Percentiles rank a stretch among this genome's conserved stretches.
These are phyloP conservation scores for Lipophrys pholis DNA, from an alignment of 2,113 vertebrate species.

Conservation along the genomic window DNA sequence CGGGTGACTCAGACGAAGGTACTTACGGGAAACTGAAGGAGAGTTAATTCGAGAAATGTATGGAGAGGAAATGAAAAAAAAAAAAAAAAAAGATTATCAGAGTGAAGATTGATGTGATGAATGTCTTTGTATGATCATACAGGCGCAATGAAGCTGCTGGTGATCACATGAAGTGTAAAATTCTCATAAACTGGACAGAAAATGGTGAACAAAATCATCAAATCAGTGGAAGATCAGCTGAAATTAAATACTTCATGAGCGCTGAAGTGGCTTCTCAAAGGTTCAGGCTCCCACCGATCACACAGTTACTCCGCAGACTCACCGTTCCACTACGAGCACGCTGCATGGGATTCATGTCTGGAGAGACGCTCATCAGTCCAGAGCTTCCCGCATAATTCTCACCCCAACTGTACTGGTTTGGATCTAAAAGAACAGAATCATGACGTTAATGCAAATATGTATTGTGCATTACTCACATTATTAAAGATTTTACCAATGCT, in stretches of 20 bases:
- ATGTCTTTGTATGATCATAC: conserved; percentile 5
- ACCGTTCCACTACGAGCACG: conserved; percentile 95
- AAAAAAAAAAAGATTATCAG: conserved; percentile 3
- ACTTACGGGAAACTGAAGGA: conserved; percentile 85
- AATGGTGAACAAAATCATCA: not conserved
- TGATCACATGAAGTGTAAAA: not conserved
- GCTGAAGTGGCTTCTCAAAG: not conserved
- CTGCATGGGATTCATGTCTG: conserved; percentile 92
- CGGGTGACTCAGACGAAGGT: conserved; percentile 34
- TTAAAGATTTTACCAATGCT: too few species aligned
- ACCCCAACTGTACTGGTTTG: conserved; percentile 98
- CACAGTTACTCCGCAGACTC: conserved; percentile 72
- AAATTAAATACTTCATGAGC: conserved; percentile 1
- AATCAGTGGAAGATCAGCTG: not conserved
- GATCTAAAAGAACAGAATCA: conserved; percentile 82
- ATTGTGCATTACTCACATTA: too few species aligned
- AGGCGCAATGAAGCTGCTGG: conserved; percentile 6
- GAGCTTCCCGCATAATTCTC: conserved; percentile 98
- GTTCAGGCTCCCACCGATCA: not conserved
- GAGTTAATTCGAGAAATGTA: conserved; percentile 63
- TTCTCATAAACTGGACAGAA: not conserved
- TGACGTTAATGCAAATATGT: too few species aligned
- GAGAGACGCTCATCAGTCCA: conserved; percentile 95
- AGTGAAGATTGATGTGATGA: not conserved
- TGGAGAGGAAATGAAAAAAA: conserved; percentile 70